Conservation (phyloP, 1,140 invertebrate species). For the Phthorimaea operculella region DNA sequence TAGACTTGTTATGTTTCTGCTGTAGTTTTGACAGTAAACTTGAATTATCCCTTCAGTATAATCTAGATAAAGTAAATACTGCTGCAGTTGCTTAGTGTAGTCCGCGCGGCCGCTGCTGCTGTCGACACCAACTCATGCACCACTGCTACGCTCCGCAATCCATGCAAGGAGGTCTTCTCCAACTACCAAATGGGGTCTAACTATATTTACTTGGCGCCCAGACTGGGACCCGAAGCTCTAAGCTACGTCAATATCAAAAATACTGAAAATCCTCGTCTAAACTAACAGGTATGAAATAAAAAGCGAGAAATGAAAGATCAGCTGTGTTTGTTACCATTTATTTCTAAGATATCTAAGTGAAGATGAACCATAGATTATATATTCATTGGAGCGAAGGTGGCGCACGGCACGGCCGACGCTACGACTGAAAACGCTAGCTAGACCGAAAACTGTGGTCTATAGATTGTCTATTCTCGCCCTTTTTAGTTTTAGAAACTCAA, state of each 20-base stretch:
- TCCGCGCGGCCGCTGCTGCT: conserved; percentile 26
- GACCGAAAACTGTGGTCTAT: conserved; percentile 24
- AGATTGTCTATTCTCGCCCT: conserved; percentile 8
- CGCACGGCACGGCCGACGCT: conserved; percentile 56
- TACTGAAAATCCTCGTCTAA: conserved; percentile 28
- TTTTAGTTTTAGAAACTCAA: not conserved
- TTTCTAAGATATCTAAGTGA: conserved; percentile 63
- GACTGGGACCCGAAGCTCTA: conserved; percentile 39
- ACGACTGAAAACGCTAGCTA: conserved; percentile 45
- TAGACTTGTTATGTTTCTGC: not conserved
- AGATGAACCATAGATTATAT: conserved; percentile 51
- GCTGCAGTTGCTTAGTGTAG: conserved; percentile 23
- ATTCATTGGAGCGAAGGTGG: conserved; percentile 47
- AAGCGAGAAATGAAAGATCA: conserved; percentile 64
- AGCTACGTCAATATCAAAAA: conserved; percentile 29
- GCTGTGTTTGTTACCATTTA: conserved; percentile 64
- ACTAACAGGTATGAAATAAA: conserved; percentile 39
- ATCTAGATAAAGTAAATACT: conserved; percentile 15
- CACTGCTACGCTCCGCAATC: conserved; percentile 34
- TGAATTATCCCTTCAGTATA: not conserved
- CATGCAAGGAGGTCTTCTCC: conserved; percentile 38
- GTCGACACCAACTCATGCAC: conserved; percentile 39
- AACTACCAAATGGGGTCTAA: conserved; percentile 34
- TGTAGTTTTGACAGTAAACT: not conserved
- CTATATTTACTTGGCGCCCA: conserved; percentile 44